Evolutionary conservation across 1,140 invertebrate species (phyloP).

Genomic region (Drosophila aff.): DNA sequence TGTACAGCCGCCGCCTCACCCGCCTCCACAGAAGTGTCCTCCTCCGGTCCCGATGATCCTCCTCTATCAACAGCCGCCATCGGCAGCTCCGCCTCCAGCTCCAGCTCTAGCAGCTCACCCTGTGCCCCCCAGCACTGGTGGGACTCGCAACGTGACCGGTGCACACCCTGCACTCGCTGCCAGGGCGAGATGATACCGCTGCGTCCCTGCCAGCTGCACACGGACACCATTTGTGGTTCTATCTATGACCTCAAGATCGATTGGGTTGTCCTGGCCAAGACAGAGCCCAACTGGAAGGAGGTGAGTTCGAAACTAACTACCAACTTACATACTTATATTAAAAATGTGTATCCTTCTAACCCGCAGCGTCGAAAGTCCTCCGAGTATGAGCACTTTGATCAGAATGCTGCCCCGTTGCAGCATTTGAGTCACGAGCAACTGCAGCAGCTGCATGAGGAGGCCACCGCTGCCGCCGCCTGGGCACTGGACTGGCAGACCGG

Average conservation of each 20-base stretch:
- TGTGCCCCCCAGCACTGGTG: constrained; percentile 82
- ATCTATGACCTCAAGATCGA: constrained; percentile 84
- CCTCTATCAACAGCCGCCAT: neutral
- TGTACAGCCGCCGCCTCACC: constrained; percentile 15
- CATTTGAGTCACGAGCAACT: constrained; percentile 77
- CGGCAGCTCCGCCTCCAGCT: constrained; percentile 9
- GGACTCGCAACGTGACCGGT: constrained; percentile 73
- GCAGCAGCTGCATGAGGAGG: constrained; percentile 79
- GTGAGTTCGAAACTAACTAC: constrained; percentile 40
- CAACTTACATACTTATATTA: neutral
- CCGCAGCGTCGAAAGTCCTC: constrained; percentile 77
- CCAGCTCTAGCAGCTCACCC: constrained; percentile 46
- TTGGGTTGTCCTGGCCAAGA: constrained; percentile 79
- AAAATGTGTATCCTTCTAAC: neutral
- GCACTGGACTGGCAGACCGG: constrained; percentile 87
- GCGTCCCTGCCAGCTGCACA: constrained; percentile 81
- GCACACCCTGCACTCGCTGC: constrained; percentile 77
- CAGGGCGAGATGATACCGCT: constrained; percentile 78
- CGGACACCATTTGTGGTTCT: constrained; percentile 80
- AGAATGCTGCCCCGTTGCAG: constrained; percentile 54
- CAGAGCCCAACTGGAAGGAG: constrained; percentile 84
- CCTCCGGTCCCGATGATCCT: neutral
- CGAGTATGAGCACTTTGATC: constrained; percentile 72
- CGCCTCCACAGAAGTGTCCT: constrained; percentile 8
- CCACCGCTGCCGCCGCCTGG: constrained; percentile 52